A percentile compares a stretch with the other conserved stretches of the same genome.
Conservation (phyloP, 2,113 vertebrate genomes). For the Sialia sialis region DNA sequence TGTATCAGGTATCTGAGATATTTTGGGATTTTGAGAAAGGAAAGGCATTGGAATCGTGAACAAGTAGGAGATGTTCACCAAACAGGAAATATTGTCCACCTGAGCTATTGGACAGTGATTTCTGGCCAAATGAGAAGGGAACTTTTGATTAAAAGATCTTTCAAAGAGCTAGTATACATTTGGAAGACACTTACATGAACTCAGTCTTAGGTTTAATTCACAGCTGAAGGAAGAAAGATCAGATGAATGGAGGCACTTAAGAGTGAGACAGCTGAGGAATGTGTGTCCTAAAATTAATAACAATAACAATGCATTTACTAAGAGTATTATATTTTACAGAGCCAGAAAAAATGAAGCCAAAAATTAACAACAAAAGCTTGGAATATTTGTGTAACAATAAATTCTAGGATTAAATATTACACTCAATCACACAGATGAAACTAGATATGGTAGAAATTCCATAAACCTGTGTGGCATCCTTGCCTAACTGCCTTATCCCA, state of each 20-base stretch:
- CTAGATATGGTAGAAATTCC: not conserved
- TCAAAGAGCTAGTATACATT: not conserved
- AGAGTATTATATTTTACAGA: not conserved
- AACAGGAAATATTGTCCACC: not conserved
- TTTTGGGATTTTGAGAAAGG: not conserved
- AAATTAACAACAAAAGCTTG: not conserved
- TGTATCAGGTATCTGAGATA: not conserved
- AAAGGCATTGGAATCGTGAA: not conserved
- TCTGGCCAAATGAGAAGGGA: not conserved
- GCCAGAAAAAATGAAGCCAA: not conserved
- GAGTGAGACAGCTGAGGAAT: not conserved
- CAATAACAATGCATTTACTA: not conserved
- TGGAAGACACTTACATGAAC: not conserved
- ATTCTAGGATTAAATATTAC: not conserved
- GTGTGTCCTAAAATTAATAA: not conserved
- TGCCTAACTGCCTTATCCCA: not conserved
- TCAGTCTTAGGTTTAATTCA: not conserved
- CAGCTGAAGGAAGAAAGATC: not conserved
- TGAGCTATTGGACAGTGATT: not conserved
- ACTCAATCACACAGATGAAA: not conserved
- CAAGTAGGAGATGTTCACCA: not conserved
- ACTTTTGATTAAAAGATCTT: not conserved
- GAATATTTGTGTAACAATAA: not conserved
- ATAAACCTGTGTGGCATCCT: not conserved
- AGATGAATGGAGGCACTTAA: not conserved